Evolutionary conservation across 2,888 invertebrate species (phyloP).

Genomic region (Philaethria dido): DNA sequence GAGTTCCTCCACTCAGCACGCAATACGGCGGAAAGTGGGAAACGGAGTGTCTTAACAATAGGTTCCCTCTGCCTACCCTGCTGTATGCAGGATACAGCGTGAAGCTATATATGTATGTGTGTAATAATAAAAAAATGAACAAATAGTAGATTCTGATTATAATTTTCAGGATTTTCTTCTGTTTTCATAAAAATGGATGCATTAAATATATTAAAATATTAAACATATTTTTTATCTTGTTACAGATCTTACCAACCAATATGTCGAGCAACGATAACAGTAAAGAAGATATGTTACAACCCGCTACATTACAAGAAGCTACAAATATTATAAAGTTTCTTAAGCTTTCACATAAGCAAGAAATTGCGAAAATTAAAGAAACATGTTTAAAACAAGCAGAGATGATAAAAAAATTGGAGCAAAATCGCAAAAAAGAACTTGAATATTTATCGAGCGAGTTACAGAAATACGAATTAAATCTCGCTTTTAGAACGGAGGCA

Average conservation of each 20-base stretch:
- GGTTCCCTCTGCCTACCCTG: too few relatives aligned
- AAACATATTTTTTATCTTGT: constrained; percentile 24
- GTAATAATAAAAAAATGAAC: too few relatives aligned
- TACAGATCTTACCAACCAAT: constrained; percentile 45
- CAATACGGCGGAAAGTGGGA: too few relatives aligned
- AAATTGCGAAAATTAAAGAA: constrained; percentile 69
- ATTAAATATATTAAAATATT: neutral
- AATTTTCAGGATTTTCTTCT: too few relatives aligned
- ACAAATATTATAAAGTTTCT: constrained; percentile 77
- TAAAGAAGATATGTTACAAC: constrained; percentile 67
- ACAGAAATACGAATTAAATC: constrained; percentile 75
- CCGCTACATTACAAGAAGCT: constrained; percentile 74
- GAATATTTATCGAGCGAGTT: constrained; percentile 75
- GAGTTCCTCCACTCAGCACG: too few relatives aligned
- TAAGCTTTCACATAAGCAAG: constrained; percentile 75
- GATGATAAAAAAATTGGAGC: constrained; percentile 73
- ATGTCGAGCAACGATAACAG: constrained; percentile 55
- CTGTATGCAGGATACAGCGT: too few relatives aligned
- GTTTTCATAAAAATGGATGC: too few relatives aligned
- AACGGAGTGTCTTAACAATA: too few relatives aligned
- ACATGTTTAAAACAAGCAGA: constrained; percentile 68
- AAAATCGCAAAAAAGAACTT: constrained; percentile 73
- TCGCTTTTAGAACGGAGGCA: constrained; percentile 68
- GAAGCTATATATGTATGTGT: too few relatives aligned
- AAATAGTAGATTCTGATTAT: too few relatives aligned